Base-by-base conservation (phyloP, 2,797 vertebrate genomes). In the Paramormyrops hopkinsi region DNA sequence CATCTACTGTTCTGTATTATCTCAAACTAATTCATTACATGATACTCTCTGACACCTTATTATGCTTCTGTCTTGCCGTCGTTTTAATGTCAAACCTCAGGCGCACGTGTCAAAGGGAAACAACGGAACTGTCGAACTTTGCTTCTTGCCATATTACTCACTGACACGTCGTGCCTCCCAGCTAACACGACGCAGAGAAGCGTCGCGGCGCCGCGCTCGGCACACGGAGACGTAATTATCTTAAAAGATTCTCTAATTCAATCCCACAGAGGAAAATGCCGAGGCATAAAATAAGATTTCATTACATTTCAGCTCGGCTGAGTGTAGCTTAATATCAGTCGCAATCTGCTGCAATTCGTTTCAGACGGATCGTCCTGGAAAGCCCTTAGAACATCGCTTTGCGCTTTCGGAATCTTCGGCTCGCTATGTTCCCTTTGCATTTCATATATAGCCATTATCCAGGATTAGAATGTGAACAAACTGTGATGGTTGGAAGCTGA, bases 281-380 rank as follows among this genome's bases (percentile, higher is more conserved):
- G 37, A 69, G 56, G 86, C 86, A 65, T 88, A 88, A 65, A 88
- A 88, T 69, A 88, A 65, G 86, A 88, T 88, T 88, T 88, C 37
- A 65, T 88, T 88, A 44, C 59, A 88, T 88, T 88, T 88, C 59
- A 29, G 59, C 86, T 48, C 6, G 9, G 11, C 86, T 65, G 86
- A 62, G 41, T 44, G 59, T 88, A 48, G 51, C 48, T 86, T 86
- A 65, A 88, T 88, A 65, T 88, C 86, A 88, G 59, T 88, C 56
- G 22, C 86, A 88, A 46, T 44, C 33, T 25, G 86, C 37, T 65
- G 37, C 44, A 22, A 44, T 65, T 65, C 33, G 44, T 69, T 88
- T 69, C 19, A 44, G 56, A 88, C 9, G 12, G 33, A 88, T 65
- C 11, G 33, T 25, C 59, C 44, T 48, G 51, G 51, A 88, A 46